Evolutionary conservation across 1,140 invertebrate genomes (phyloP).

Genomic region (Calosoma granatense): DNA sequence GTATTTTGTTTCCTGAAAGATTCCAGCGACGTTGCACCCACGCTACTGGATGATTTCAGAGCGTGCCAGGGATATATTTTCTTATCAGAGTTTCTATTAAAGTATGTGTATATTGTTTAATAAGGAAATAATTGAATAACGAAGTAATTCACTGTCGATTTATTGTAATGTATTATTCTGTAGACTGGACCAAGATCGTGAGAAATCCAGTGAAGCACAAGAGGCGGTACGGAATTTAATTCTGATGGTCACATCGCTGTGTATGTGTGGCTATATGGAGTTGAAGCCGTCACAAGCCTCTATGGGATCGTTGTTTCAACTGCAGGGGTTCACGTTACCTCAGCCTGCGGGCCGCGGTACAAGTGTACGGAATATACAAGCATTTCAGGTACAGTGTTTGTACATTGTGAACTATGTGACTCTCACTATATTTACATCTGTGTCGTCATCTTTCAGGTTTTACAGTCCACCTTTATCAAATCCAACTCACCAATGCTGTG

Average conservation of each 20-base stretch:
- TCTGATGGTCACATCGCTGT: conserved; percentile 84
- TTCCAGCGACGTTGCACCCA: conserved; percentile 93
- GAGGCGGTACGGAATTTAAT: conserved; percentile 89
- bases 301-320: conserved; percentile 81
- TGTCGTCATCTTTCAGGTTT: conserved; percentile 54
- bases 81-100: conserved; percentile 87
- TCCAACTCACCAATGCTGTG: conserved; percentile 75
- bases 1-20: conserved; percentile 98
- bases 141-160: not conserved
- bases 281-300: conserved; percentile 75
- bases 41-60: conserved; percentile 90
- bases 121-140: conserved; percentile 17
- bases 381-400: conserved; percentile 71
- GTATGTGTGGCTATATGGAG: conserved; percentile 87
- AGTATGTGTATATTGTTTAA: no score
- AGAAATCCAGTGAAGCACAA: conserved; percentile 63
- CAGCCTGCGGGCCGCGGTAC: conserved; percentile 80
- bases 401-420: not conserved
- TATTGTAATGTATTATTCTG: conserved; percentile 17
- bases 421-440: no score
- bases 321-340: conserved; percentile 85
- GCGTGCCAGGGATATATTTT: conserved; percentile 91
- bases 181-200: conserved; percentile 64
- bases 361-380: conserved; percentile 87
- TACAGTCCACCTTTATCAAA: conserved; percentile 89